Base-by-base conservation (phyloP, 2,888 invertebrate genomes). In the Fabriciana adippe region DNA sequence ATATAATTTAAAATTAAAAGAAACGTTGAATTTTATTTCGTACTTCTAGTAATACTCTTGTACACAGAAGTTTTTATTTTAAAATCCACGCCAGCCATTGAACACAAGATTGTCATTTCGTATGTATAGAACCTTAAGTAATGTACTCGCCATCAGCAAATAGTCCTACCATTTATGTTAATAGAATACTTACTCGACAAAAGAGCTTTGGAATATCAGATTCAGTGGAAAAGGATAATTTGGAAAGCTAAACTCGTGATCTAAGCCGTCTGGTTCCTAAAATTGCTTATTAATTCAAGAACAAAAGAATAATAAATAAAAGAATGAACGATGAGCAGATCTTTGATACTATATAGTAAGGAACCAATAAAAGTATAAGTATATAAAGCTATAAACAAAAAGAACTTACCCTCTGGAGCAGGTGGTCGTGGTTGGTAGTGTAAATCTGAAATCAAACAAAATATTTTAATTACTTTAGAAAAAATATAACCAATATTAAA, bases 371-470 rank as follows among this genome's bases (percentile, higher is more conserved):
- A 51, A 16, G 16, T 8, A 16, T 11, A 41, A 1, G 6, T 51
- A n/a, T 16, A 16, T 51, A 16, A 51, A 16, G 8, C 50, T 3
- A 16, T 16, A 51, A 16, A 16, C 6, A 8, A n/a, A 50, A 50
- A 3, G 11, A 50, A 48, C 91, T 93, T 89, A 94, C 94, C 94
- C 93, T 94, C 94, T 73, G 94, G 92, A 79, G 94, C 90, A 73
- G 94, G 94, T 76, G 94, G 94, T 77, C 94, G 88, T 72, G 94
- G 94, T 80, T 94, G 94, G 86, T 94, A 94, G 83, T 94, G 93
- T 93, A 94, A 93, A 92, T 94, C 94, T 94, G 94, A 13, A 56
- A 6, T 6, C n/a, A 55, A 55, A 35, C 15, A 55, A n/a, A 55
- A 16, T 16, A 55, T 41, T 41, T 26, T 8, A 5, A 55, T 41